These are phyloP conservation scores for Amazona ochrocephala DNA, from an alignment of 2,797 vertebrate genomes.

Conservation along the genomic window DNA sequence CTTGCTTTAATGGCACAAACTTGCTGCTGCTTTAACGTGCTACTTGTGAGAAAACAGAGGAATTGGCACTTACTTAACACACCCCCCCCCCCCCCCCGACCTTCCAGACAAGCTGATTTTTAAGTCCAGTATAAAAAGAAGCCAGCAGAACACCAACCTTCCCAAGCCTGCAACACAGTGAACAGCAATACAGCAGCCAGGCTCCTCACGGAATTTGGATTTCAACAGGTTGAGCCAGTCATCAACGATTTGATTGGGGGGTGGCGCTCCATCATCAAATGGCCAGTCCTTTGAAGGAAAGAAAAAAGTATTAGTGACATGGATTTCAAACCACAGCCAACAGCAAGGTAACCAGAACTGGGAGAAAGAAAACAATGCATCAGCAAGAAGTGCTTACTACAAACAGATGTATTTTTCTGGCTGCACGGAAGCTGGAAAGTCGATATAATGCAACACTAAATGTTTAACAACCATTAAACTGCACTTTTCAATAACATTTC, in stretches of 20 bases:
- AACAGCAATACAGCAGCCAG: conserved; percentile 95
- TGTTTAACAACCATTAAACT: not conserved
- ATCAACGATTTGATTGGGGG: conserved; percentile 94
- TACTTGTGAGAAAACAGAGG: not conserved
- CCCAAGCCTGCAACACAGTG: conserved; percentile 97
- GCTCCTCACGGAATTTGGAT: conserved; percentile 94
- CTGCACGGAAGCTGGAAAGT: not conserved
- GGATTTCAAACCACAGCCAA: not conserved
- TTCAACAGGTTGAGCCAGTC: conserved; percentile 96
- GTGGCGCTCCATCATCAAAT: conserved; percentile 95
- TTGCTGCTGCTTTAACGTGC: not conserved
- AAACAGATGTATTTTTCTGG: not conserved
- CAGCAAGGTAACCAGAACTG: not conserved
- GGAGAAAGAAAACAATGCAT: not conserved
- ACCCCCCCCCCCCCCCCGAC: not conserved
- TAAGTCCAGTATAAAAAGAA: not conserved
- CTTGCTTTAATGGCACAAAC: not conserved
- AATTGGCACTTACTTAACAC: not conserved
- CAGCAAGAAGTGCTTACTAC: accelerated
- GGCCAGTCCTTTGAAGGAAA: conserved; percentile 90
- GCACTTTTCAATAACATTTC: not conserved
- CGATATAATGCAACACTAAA: not conserved
- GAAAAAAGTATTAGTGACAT: not conserved
- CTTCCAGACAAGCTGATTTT: not conserved
- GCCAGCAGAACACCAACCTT: conserved; percentile 75